phyloP scores from a whole-genome alignment of 2,888 invertebrate species.

The Mythimna ferrago region DNA sequence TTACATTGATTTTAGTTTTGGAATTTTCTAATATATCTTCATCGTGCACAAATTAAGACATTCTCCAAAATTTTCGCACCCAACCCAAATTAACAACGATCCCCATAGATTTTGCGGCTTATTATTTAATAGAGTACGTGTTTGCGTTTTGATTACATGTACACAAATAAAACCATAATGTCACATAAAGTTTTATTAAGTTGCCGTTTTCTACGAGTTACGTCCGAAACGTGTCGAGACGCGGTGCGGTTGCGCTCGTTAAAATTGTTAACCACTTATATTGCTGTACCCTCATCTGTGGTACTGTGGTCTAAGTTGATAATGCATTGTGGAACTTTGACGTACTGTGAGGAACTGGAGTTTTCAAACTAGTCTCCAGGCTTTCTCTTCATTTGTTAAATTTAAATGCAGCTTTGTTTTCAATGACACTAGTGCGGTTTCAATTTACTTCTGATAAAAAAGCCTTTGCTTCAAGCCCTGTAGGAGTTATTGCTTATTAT shows the following conservation, averaged over 20 bases:
- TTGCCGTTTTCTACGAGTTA: slow-evolving; percentile 57
- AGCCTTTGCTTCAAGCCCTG: not conserved
- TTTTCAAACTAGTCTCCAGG: not conserved
- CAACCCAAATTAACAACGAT: not conserved
- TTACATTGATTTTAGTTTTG: not conserved
- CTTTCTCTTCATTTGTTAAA: not conserved
- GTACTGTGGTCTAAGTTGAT: slow-evolving; percentile 23
- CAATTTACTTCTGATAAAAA: not conserved
- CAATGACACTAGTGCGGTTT: not conserved
- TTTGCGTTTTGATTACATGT: slow-evolving; percentile 33
- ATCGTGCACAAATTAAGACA: slow-evolving; percentile 2
- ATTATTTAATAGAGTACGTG: slow-evolving; percentile 39
- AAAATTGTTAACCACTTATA: slow-evolving; percentile 44
- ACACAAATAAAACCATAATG: slow-evolving; percentile 54
- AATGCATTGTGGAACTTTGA: slow-evolving; percentile 3
- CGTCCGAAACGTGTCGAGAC: slow-evolving; percentile 42
- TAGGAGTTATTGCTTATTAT: not conserved
- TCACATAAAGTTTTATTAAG: slow-evolving; percentile 60
- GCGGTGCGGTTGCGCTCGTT: slow-evolving; percentile 35
- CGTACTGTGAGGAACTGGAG: not conserved
- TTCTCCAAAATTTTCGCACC: not conserved
- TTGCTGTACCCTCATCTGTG: slow-evolving; percentile 29
- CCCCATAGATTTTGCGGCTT: slow-evolving; percentile 21
- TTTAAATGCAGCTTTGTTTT: not conserved
- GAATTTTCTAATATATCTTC: not conserved